Conservation (phyloP, 2,888 invertebrate genomes). For the Pegoplata infirma region DNA sequence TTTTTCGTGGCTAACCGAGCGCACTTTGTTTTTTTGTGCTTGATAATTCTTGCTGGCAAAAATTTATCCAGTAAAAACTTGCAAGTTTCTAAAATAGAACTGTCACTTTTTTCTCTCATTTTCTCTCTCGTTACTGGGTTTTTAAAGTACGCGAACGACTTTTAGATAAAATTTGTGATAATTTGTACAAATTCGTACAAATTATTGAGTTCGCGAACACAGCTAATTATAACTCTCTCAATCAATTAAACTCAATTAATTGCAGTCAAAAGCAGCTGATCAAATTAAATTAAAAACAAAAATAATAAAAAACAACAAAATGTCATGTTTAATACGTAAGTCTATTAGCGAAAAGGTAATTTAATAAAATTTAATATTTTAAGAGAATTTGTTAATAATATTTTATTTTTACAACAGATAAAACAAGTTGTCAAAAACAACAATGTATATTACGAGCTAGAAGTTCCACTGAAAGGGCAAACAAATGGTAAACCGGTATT, state of each 20-base stretch:
- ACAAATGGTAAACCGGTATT: constrained; percentile 62
- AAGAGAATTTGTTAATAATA: not conserved
- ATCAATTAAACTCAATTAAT: not conserved
- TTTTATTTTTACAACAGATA: constrained; percentile 38
- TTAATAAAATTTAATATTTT: not conserved
- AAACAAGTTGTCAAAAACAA: constrained; percentile 67
- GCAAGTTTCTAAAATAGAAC: too few species aligned
- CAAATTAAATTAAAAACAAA: not conserved
- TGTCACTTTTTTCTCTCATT: too few species aligned
- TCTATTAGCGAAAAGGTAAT: constrained; percentile 73
- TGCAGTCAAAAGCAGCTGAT: constrained; percentile 32
- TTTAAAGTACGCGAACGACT: too few species aligned
- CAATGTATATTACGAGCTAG: constrained; percentile 68
- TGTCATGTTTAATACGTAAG: constrained; percentile 70
- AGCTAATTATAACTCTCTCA: not conserved
- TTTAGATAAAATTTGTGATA: too few species aligned
- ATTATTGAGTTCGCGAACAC: too few species aligned
- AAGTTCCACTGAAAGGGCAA: constrained; percentile 66
- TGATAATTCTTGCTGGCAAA: too few species aligned
- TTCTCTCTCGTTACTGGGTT: too few species aligned
- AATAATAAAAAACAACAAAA: constrained; percentile 51
- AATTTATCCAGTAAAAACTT: too few species aligned
- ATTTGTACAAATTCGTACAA: too few species aligned
- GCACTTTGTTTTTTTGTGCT: too few species aligned
- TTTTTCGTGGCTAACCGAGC: too few species aligned